Evolutionary conservation across 1,140 invertebrate genomes (phyloP), one percentile per base, ranked within the genome.

Genomic region (Temnothorax longispinosus): DNA sequence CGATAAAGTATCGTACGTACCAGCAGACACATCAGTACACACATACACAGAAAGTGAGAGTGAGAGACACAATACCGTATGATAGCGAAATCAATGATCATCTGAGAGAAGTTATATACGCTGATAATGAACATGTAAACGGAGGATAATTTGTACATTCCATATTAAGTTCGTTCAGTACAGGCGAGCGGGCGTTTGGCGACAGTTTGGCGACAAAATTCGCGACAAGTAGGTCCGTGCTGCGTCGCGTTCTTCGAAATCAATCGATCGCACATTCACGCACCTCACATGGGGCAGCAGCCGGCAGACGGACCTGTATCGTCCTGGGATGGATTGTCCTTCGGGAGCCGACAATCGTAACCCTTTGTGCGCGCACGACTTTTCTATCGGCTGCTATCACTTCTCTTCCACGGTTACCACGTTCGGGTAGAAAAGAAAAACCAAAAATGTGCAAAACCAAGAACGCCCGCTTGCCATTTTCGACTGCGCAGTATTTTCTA

Each of bases 141-240:
- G 67, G 69, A 85, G 77, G 76, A 87, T 90, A 96, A 96, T 96
- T 96, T 96, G 96, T 96, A 96, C 96, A 96, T 96, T 96, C 96
- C 96, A 96, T 96, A 95, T 96, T 96, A 96, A 96, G 95, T 96
- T 96, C 93, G 95, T 96, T 93, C 89, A 90, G 75, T 89, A 78
- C 60, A 88, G 85, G 90, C 67, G 89, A 91, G 90, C 78, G 90
- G 89, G 90, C 78, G 89, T 81, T 88, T 87, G 56, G 10, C 56
- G 62, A 47, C 18, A 69, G 89, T 81, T 88, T 88, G 56, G 10
- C 58, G 62, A 47, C 18, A 69, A 38, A 69, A 72, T 78, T 65
- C 8, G 38, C 35, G 15, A 21, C 18, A n/a, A 44, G 52, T 32
- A 60, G 54, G 74, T 41, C 38, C 56, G 10, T 27, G 62, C 62